These are phyloP conservation scores for Myiotriccus ornatus DNA, from an alignment of 2,797 vertebrate genomes.

Conservation along the genomic window DNA sequence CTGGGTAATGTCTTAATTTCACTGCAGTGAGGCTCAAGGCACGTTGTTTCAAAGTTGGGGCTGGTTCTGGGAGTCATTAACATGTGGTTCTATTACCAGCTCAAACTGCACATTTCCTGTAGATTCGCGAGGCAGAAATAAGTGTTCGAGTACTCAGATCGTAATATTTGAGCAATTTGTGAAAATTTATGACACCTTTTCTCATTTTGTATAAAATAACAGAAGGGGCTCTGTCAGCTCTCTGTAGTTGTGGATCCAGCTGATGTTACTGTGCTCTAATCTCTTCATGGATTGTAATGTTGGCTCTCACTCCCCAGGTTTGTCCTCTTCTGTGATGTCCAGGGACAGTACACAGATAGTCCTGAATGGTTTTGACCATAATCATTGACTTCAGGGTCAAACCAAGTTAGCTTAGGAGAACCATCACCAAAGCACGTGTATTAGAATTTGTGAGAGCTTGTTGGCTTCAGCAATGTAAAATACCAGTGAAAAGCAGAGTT, in stretches of 20 bases:
- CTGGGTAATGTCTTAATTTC: neutral
- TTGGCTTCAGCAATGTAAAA: neutral
- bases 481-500: neutral
- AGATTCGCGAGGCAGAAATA: neutral
- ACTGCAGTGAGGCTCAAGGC: neutral
- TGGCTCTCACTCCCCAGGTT: neutral
- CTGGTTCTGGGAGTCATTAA: neutral
- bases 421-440: fast-evolving
- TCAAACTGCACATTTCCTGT: neutral
- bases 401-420: neutral
- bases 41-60: fast-evolving
- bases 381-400: neutral
- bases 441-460: neutral
- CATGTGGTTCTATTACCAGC: neutral
- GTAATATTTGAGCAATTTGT: neutral
- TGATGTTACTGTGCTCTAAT: neutral
- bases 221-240: neutral
- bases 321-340: neutral
- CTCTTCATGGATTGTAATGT: neutral
- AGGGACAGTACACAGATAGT: fast-evolving
- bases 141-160: neutral
- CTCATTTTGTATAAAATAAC: neutral
- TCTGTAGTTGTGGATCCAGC: neutral
- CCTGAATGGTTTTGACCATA: neutral
- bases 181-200: neutral